These are phyloP conservation scores for Salarias fasciatus DNA, from an alignment of 2,797 vertebrate genomes.

Conservation along the genomic window DNA sequence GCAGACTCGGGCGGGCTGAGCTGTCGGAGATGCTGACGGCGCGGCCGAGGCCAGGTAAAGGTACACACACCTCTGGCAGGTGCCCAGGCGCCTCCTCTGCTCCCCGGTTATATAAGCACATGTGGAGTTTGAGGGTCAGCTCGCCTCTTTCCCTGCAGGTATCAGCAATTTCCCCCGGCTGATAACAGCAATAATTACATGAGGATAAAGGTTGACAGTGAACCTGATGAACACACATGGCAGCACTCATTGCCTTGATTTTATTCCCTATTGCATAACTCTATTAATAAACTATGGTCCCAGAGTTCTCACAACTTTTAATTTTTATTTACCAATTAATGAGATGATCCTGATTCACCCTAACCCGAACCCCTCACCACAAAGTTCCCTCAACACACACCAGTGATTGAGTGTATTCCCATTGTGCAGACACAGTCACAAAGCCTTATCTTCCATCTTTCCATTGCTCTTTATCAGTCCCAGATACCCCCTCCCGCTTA, in stretches of 20 bases:
- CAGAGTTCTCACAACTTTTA: too few species aligned
- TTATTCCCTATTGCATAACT: too few species aligned
- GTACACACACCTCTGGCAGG: constrained; percentile 42
- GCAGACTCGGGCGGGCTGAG: constrained; percentile 43
- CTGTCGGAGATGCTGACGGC: constrained; percentile 44
- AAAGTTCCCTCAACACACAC: neutral
- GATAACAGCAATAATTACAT: constrained; percentile 27
- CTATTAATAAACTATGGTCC: too few species aligned
- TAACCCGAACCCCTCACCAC: too few species aligned
- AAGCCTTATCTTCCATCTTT: constrained; percentile 6
- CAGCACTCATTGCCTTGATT: too few species aligned
- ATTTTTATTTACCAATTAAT: too few species aligned
- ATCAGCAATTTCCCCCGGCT: constrained; percentile 9
- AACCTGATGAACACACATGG: too few species aligned
- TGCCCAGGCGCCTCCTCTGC: constrained; percentile 6
- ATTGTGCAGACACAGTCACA: neutral
- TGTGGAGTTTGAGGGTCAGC: constrained; percentile 39
- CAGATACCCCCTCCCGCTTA: neutral
- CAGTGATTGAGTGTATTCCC: constrained; percentile 16
- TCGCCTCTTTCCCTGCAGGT: neutral
- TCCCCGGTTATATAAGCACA: constrained; percentile 24
- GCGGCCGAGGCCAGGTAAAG: constrained; percentile 66
- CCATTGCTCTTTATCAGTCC: constrained; percentile 1
- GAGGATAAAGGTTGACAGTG: constrained; percentile 27
- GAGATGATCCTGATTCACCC: too few species aligned